phyloP scores from a whole-genome alignment of 2,113 vertebrate genomes.

The Brachirus orientalis region DNA sequence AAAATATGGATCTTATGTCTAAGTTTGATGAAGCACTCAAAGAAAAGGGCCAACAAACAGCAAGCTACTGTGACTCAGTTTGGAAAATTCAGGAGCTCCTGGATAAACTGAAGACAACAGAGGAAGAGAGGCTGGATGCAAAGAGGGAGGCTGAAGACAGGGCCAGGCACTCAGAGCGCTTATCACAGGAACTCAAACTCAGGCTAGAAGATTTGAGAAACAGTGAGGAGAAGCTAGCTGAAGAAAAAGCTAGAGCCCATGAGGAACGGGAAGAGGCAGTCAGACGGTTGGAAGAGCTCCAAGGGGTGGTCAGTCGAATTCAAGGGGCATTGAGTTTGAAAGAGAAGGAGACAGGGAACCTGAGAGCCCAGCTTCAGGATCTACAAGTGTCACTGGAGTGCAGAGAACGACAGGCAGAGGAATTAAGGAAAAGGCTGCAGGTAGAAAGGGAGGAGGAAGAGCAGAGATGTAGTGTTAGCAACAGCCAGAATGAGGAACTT shows the following conservation, averaged over 20 bases:
- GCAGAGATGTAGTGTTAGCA: conserved; percentile 59
- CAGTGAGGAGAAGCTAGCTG: conserved; percentile 72
- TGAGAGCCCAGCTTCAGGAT: conserved; percentile 84
- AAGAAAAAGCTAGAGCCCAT: conserved; percentile 60
- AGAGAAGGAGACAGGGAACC: conserved; percentile 83
- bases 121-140: conserved; percentile 74
- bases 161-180: conserved; percentile 69
- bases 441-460: conserved; percentile 75
- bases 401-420: conserved; percentile 77
- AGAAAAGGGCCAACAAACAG: conserved; percentile 75
- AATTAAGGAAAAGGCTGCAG: conserved; percentile 71
- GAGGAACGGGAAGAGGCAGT: conserved; percentile 74
- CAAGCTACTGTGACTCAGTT: conserved; percentile 72
- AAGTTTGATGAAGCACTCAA: conserved; percentile 71
- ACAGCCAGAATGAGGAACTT: conserved; percentile 72
- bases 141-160: conserved; percentile 75
- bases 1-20: conserved; percentile 78
- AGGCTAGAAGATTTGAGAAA: conserved; percentile 79
- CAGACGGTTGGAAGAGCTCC: conserved; percentile 76
- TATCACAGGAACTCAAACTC: conserved; percentile 80
- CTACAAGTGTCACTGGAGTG: conserved; percentile 77
- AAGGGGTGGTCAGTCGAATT: conserved; percentile 75
- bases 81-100: conserved; percentile 79
- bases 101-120: conserved; percentile 80
- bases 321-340: conserved; percentile 81